Conservation (phyloP, 2,888 invertebrate species). For the Dryococelus australis region DNA sequence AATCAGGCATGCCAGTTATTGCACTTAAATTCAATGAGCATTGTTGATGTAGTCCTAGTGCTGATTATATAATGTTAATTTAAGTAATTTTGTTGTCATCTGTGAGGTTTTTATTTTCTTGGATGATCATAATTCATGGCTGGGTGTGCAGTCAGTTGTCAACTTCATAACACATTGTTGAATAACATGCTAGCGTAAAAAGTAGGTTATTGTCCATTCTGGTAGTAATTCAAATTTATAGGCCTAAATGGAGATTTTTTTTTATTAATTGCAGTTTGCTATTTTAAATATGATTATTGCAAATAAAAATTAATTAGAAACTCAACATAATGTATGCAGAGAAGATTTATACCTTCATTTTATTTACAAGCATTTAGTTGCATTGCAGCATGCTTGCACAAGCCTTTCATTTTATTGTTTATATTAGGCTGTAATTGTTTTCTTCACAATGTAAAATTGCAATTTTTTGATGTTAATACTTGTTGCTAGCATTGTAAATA, state of each 20-base stretch:
- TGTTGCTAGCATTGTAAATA: conserved; percentile 9
- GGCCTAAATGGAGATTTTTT: neutral
- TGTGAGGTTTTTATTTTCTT: neutral
- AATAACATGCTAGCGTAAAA: neutral
- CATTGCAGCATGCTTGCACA: neutral
- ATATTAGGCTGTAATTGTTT: neutral
- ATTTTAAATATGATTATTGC: neutral
- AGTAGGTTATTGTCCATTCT: neutral
- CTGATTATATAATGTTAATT: neutral
- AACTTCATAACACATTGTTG: neutral
- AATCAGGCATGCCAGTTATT: neutral
- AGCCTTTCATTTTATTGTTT: too few species aligned
- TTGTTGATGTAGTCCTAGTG: neutral
- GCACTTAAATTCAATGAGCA: neutral
- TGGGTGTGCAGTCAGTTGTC: neutral
- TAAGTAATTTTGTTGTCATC: neutral
- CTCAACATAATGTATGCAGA: neutral
- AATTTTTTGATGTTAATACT: neutral
- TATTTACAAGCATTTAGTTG: neutral
- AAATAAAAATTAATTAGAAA: neutral
- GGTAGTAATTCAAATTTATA: neutral
- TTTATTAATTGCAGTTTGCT: neutral
- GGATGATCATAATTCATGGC: neutral
- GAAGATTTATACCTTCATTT: neutral
- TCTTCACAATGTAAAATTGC: neutral